phyloP scores from a whole-genome alignment of 2,797 vertebrate species.

The Anas bahamensis region DNA sequence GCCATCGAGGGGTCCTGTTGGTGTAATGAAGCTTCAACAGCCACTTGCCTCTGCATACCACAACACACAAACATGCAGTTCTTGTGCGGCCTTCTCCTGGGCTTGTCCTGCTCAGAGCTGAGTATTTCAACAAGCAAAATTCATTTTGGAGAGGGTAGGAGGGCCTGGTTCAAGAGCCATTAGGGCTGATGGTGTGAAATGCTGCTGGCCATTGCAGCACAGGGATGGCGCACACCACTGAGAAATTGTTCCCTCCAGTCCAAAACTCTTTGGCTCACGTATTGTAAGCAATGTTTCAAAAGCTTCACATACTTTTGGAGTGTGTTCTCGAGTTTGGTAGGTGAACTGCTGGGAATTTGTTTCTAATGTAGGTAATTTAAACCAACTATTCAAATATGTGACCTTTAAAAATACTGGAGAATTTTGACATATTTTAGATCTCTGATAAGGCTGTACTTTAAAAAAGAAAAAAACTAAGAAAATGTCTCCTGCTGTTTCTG shows the following conservation, averaged over 20 bases:
- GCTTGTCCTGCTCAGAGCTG: not conserved
- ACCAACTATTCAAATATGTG: not conserved
- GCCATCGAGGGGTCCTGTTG: not conserved
- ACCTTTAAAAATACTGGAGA: not conserved
- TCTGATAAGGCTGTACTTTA: not conserved
- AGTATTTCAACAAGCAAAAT: not conserved
- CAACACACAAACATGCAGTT: not conserved
- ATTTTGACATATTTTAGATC: constrained; percentile 8
- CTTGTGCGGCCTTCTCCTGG: not conserved
- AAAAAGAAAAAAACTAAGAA: constrained; percentile 1
- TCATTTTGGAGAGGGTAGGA: not conserved
- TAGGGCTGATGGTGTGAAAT: not conserved
- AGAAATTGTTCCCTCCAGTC: not conserved
- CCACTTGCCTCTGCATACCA: not conserved
- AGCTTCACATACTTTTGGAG: not conserved
- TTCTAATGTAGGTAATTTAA: constrained; percentile 25
- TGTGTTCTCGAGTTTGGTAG: not conserved
- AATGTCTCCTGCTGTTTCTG: constrained; percentile 33
- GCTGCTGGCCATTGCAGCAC: rapidly evolving
- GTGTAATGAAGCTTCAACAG: not conserved
- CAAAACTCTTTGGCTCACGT: not conserved
- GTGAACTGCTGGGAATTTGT: not conserved
- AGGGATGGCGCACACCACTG: rapidly evolving
- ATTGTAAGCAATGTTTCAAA: not conserved
- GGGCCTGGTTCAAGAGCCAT: not conserved